phyloP scores from a whole-genome alignment of 2,888 invertebrate genomes.

The Callyntrura sp. region DNA sequence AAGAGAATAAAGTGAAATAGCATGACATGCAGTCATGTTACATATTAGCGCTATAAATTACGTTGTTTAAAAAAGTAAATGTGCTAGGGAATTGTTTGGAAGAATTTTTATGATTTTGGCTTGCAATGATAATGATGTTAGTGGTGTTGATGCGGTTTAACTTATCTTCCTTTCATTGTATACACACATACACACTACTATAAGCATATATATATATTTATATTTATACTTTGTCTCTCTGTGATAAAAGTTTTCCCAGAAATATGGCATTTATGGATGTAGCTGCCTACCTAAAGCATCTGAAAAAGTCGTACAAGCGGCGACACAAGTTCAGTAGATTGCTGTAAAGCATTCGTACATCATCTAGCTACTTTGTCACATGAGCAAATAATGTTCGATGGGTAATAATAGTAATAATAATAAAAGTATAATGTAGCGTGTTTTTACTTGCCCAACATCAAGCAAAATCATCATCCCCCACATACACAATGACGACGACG shows the following conservation, averaged over 20 bases:
- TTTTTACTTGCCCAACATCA: slow-evolving; percentile 63
- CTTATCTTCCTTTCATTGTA: slow-evolving; percentile 31
- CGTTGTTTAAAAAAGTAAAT: neutral
- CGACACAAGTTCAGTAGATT: slow-evolving; percentile 67
- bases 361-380: slow-evolving; percentile 73
- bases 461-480: slow-evolving; percentile 62
- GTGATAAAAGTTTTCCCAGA: slow-evolving; percentile 48
- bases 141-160: neutral
- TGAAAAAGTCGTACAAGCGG: slow-evolving; percentile 38
- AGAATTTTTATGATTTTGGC: neutral
- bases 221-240: neutral
- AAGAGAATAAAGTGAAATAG: slow-evolving; percentile 5
- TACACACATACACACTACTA: slow-evolving; percentile 15
- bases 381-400: slow-evolving; percentile 65
- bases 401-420: slow-evolving; percentile 61
- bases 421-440: slow-evolving; percentile 49
- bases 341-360: slow-evolving; percentile 57
- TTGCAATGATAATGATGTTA: neutral
- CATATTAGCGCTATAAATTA: neutral
- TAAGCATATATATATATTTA: slow-evolving; percentile 22
- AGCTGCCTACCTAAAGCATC: neutral
- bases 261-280: slow-evolving; percentile 22
- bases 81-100: slow-evolving; percentile 13
- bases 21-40: slow-evolving; percentile 23
- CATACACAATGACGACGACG: slow-evolving; percentile 43